Percentiles rank a stretch among this genome's conserved stretches.
Evolutionary conservation across 2,888 invertebrate species (phyloP).

Genomic region (Clunio marinus): DNA sequence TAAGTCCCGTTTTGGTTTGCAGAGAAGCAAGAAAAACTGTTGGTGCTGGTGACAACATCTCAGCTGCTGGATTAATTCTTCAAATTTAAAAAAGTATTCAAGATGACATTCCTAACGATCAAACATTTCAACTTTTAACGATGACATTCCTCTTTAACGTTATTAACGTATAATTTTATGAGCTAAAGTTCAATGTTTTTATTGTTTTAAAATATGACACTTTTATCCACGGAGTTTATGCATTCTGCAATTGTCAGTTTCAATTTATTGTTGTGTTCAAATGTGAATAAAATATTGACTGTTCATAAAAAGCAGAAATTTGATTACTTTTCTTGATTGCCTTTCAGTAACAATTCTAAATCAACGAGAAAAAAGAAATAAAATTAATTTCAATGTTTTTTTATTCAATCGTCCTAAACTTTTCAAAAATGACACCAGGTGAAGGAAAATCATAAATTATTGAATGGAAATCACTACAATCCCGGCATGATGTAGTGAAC

Average conservation of each 20-base stretch:
- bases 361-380: too few species aligned
- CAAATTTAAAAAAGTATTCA: slow-evolving; percentile 54
- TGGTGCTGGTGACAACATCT: slow-evolving; percentile 84
- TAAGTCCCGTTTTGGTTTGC: slow-evolving; percentile 80
- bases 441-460: too few species aligned
- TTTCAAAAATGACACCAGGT: too few species aligned
- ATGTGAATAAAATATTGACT: too few species aligned
- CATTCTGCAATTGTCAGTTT: too few species aligned
- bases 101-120: neutral
- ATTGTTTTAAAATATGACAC: too few species aligned
- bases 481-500: slow-evolving; percentile 94
- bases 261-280: too few species aligned
- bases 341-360: too few species aligned
- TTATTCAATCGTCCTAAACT: too few species aligned
- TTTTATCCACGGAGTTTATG: too few species aligned
- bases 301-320: too few species aligned
- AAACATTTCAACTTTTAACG: neutral
- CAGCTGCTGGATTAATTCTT: slow-evolving; percentile 77
- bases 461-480: slow-evolving; percentile 50
- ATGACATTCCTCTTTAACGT: neutral
- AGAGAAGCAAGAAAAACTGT: slow-evolving; percentile 76
- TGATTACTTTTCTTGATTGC: too few species aligned
- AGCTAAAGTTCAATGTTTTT: neutral
- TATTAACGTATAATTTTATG: neutral
- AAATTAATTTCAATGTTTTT: neutral